These are phyloP conservation scores for Cantharis rustica DNA, from an alignment of 2,888 invertebrate genomes.

Conservation along the genomic window DNA sequence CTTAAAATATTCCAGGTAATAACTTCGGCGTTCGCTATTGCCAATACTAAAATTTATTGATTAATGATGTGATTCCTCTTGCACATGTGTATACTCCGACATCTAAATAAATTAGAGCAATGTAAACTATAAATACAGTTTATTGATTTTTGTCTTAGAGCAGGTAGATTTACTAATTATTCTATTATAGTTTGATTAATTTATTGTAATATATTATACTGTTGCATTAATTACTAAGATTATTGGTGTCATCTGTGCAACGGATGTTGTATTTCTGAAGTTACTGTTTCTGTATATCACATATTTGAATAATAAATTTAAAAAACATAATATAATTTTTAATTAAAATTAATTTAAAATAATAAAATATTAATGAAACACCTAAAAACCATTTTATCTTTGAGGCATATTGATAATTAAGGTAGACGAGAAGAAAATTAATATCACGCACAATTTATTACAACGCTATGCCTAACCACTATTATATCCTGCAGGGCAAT, in stretches of 20 bases:
- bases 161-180: neutral
- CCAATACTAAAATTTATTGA: neutral
- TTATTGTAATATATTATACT: neutral
- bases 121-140: neutral
- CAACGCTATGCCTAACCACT: neutral
- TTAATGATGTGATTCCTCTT: neutral
- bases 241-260: neutral
- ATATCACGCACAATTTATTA: neutral
- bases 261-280: neutral
- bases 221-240: neutral
- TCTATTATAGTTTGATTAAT: neutral
- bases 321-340: neutral
- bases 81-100: neutral
- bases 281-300: neutral
- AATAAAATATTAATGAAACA: neutral
- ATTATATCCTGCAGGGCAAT: neutral
- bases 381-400: neutral
- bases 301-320: neutral
- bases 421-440: neutral
- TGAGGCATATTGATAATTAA: neutral
- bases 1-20: neutral
- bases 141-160: neutral
- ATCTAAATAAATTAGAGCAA: neutral
- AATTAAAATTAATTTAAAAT: neutral
- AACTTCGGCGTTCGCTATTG: neutral